Evolutionary conservation across 2,113 vertebrate genomes (phyloP).

Genomic region (Eubucco bourcierii): DNA sequence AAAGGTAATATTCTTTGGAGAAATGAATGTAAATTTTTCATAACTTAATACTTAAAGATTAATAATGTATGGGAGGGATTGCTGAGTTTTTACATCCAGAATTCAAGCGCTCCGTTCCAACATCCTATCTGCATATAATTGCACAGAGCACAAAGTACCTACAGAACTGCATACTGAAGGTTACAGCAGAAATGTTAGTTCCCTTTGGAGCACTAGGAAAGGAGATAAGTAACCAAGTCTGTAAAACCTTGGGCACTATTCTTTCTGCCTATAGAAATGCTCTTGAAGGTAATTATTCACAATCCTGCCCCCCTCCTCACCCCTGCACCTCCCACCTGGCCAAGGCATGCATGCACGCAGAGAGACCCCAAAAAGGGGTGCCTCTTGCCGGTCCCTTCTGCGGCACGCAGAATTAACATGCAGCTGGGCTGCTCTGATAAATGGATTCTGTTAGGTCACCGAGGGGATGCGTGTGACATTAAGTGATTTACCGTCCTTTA

Average conservation of each 20-base stretch:
- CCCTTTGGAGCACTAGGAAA: background rate
- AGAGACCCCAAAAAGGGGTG: constrained; percentile 56
- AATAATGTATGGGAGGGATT: constrained; percentile 23
- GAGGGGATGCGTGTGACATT: constrained; percentile 87
- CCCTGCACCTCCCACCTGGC: background rate
- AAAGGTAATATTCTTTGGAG: constrained; percentile 36
- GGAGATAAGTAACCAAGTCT: background rate
- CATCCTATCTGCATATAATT: background rate
- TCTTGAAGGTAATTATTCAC: constrained; percentile 39
- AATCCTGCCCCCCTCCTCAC: background rate
- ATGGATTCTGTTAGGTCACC: constrained; percentile 89
- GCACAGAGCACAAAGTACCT: background rate
- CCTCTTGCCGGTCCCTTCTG: constrained; percentile 48
- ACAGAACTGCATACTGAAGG: background rate
- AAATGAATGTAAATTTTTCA: constrained; percentile 50
- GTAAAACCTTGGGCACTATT: background rate
- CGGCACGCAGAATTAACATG: constrained; percentile 84
- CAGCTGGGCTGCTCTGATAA: constrained; percentile 87
- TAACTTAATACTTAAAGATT: constrained; percentile 49
- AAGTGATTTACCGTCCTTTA: constrained; percentile 96
- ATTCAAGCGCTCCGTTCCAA: background rate
- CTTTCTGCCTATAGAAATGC: background rate
- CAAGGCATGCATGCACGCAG: rapidly evolving
- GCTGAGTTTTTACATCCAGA: constrained; percentile 19
- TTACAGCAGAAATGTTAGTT: background rate